A percentile compares a stretch with the other conserved stretches of the same genome.
phyloP scores from a whole-genome alignment of 2,113 vertebrate genomes.

The Mormyrus iriodes region DNA sequence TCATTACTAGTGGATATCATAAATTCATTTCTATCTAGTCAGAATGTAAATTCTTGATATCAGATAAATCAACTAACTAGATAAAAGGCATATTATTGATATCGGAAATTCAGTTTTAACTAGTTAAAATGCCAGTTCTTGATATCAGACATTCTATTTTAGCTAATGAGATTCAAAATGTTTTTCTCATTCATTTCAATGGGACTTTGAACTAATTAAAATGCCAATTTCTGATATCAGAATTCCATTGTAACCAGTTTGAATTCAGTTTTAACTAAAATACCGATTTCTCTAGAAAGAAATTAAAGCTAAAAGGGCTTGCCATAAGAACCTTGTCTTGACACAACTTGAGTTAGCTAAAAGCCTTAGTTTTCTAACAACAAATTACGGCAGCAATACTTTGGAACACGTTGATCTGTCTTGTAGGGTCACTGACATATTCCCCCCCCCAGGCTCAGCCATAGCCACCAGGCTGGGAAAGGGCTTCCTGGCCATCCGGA shows the following conservation, averaged over 20 bases:
- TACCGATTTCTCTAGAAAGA: not conserved
- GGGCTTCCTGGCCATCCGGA: constrained; percentile 77
- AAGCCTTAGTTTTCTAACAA: not conserved
- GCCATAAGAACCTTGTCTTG: not conserved
- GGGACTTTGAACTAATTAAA: not conserved
- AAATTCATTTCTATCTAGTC: not conserved
- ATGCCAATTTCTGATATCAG: not conserved
- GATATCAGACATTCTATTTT: no score
- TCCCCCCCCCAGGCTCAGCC: constrained; percentile 54
- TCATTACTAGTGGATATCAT: not conserved
- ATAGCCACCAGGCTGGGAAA: constrained; percentile 59
- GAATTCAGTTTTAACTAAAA: no score
- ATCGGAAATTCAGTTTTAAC: not conserved
- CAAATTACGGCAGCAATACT: not conserved
- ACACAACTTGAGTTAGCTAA: not conserved
- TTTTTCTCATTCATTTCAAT: not conserved
- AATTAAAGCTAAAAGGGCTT: not conserved
- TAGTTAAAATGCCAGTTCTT: not conserved
- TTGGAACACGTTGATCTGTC: not conserved
- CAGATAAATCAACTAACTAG: not conserved
- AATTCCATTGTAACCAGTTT: not conserved
- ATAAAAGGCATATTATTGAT: not conserved
- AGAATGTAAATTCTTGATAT: not conserved
- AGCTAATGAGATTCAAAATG: not conserved
- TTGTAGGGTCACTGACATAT: no score